Conservation (phyloP, 2,888 invertebrate species). For the Falcaria lacertinaria region DNA sequence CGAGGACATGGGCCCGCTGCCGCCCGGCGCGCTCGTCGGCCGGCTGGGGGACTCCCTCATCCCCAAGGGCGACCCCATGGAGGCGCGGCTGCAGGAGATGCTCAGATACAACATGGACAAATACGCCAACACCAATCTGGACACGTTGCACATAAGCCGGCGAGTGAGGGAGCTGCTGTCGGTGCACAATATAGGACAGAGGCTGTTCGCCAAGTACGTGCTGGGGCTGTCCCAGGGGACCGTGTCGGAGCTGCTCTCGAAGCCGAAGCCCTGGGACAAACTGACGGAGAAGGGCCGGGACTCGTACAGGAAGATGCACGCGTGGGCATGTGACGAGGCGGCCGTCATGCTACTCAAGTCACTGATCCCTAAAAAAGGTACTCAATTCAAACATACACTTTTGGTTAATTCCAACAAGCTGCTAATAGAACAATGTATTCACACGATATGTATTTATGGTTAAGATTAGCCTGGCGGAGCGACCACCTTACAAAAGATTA, state of each 20-base stretch:
- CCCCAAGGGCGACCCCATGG: constrained; percentile 96
- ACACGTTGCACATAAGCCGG: constrained; percentile 96
- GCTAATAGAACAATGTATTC: constrained; percentile 8
- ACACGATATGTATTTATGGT: not conserved
- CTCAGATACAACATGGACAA: constrained; percentile 97
- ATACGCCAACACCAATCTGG: constrained; percentile 94
- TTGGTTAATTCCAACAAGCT: constrained; percentile 25
- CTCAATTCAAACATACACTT: constrained; percentile 54
- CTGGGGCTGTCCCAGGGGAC: constrained; percentile 98
- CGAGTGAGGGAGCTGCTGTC: constrained; percentile 95
- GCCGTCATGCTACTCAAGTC: constrained; percentile 98
- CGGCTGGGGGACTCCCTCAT: constrained; percentile 93
- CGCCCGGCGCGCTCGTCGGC: constrained; percentile 90
- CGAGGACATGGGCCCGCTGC: constrained; percentile 86
- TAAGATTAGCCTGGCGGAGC: not conserved
- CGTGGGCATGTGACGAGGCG: constrained; percentile 98
- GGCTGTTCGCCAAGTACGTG: constrained; percentile 98
- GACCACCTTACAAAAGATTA: not conserved
- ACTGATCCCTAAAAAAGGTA: constrained; percentile 98
- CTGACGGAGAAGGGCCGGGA: constrained; percentile 99
- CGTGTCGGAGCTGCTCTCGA: constrained; percentile 97
- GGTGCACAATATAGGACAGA: constrained; percentile 98
- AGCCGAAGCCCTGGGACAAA: constrained; percentile 99
- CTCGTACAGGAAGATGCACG: constrained; percentile 99
- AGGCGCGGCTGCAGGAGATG: constrained; percentile 95